Evolutionary conservation across 2,113 vertebrate genomes (phyloP).

Genomic region (Columba janthina): DNA sequence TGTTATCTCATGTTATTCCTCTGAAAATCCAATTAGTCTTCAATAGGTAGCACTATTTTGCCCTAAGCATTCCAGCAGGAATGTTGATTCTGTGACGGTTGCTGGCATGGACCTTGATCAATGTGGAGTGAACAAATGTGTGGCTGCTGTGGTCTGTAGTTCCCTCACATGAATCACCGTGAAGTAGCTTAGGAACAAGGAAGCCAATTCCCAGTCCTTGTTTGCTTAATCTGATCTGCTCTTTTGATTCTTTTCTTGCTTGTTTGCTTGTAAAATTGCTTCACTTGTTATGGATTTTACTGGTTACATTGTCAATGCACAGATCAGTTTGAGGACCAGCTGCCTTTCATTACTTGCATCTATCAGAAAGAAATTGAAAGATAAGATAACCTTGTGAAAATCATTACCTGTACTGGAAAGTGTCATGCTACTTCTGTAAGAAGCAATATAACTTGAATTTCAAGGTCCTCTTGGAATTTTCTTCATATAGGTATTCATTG

Average conservation of each 20-base stretch:
- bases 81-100: not conserved
- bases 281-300: not conserved
- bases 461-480: not conserved
- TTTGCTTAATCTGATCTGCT: not conserved
- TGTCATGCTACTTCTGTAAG: not conserved
- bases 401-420: not conserved
- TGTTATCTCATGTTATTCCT: not conserved
- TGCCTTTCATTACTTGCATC: not conserved
- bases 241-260: not conserved
- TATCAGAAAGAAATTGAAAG: not conserved
- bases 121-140: not conserved
- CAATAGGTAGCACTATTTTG: not conserved
- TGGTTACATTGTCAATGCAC: not conserved
- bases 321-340: not conserved
- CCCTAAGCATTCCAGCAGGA: not conserved
- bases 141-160: not conserved
- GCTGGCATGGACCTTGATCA: not conserved
- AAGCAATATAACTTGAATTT: not conserved
- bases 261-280: not conserved
- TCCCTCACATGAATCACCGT: not conserved
- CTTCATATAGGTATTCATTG: not conserved
- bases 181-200: not conserved
- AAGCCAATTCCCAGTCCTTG: not conserved
- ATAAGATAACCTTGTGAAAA: not conserved
- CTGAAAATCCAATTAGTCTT: not conserved